Evolutionary conservation across 2,888 invertebrate species (phyloP).

Genomic region (Sarcophaga carnaria): DNA sequence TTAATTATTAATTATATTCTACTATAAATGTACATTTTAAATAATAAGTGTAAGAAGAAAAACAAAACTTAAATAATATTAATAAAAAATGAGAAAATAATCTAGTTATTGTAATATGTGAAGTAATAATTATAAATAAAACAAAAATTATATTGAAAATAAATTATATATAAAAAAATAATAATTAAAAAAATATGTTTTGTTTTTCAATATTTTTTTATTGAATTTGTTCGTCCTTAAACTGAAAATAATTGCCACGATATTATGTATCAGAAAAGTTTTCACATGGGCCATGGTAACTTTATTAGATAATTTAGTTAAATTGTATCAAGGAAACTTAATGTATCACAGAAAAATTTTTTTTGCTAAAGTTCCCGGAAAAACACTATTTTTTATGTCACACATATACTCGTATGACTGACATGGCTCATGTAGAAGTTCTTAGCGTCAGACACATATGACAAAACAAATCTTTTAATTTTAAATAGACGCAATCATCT

Average conservation of each 20-base stretch:
- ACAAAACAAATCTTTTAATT: too few species aligned
- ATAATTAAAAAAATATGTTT: not conserved
- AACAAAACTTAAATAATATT: slow-evolving; percentile 37
- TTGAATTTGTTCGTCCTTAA: not conserved
- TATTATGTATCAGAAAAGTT: too few species aligned
- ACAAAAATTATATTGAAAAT: slow-evolving; percentile 58
- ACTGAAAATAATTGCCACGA: not conserved
- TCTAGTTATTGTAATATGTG: slow-evolving; percentile 70
- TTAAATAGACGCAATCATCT: too few species aligned
- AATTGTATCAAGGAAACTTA: too few species aligned
- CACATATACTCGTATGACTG: too few species aligned
- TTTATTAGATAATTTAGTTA: too few species aligned
- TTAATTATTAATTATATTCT: slow-evolving; percentile 26
- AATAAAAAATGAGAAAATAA: slow-evolving; percentile 49
- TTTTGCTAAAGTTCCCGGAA: too few species aligned
- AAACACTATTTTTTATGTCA: too few species aligned
- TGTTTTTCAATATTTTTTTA: not conserved
- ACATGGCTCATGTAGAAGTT: too few species aligned
- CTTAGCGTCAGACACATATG: too few species aligned
- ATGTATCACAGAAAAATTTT: too few species aligned
- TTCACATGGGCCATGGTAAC: too few species aligned
- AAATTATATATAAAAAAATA: slow-evolving; percentile 59
- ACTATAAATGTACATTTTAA: slow-evolving; percentile 67
- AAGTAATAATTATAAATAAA: slow-evolving; percentile 65
- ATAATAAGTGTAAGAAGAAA: slow-evolving; percentile 29